A percentile compares a stretch with the other conserved stretches of the same genome.
These are phyloP conservation scores for Cacajao melanocephalus DNA, from an alignment of 2,797 vertebrate genomes.

Conservation along the genomic window DNA sequence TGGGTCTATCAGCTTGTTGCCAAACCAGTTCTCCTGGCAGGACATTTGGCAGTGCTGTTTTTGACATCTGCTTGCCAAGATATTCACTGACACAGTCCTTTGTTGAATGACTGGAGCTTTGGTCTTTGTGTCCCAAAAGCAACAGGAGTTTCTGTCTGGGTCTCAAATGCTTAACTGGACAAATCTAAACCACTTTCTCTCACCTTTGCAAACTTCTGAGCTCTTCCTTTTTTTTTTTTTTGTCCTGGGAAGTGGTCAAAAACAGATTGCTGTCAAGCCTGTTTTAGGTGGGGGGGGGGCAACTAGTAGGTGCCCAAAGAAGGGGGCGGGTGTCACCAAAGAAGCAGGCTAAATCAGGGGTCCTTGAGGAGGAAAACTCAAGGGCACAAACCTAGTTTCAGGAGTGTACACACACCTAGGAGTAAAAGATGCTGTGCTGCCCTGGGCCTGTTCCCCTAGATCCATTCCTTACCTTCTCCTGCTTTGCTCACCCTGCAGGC, in stretches of 20 bases:
- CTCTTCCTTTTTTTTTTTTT: background rate
- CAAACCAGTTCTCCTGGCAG: conserved; percentile 68
- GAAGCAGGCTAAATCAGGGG: background rate
- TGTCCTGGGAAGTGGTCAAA: background rate
- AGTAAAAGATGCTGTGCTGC: background rate
- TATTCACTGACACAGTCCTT: conserved; percentile 59
- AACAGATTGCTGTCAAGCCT: background rate
- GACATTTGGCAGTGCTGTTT: conserved; percentile 50
- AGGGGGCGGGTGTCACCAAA: background rate
- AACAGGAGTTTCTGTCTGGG: conserved; percentile 52
- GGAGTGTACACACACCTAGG: background rate
- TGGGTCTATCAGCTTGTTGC: conserved; percentile 65
- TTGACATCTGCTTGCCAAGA: conserved; percentile 63
- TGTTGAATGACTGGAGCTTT: conserved; percentile 53
- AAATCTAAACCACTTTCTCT: conserved; percentile 36
- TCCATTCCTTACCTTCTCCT: background rate
- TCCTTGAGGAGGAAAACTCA: background rate
- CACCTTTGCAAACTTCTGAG: conserved; percentile 6
- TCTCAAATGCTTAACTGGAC: background rate
- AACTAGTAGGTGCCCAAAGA: background rate
- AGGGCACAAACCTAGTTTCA: background rate
- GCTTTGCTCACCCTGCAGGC: background rate
- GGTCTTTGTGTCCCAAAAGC: conserved; percentile 46
- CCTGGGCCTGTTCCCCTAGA: background rate
- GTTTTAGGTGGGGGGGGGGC: background rate